Percentiles rank a stretch among this genome's conserved stretches.
phyloP scores from a whole-genome alignment of 2,797 vertebrate species.

The Tenualosa thibaudeaui region DNA sequence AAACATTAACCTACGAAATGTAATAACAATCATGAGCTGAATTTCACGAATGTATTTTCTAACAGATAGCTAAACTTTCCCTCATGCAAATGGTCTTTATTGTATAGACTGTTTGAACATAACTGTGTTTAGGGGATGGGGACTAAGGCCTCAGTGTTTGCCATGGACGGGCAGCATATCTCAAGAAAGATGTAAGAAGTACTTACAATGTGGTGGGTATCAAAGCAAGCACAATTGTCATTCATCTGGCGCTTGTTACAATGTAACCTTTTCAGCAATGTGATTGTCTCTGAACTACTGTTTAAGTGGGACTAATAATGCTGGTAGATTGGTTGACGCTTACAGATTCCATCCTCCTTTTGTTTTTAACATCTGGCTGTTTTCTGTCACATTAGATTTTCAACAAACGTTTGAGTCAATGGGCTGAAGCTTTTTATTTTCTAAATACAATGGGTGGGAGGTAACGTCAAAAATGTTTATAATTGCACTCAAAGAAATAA shows the following conservation, averaged over 20 bases:
- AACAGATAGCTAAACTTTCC: background rate
- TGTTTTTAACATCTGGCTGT: constrained; percentile 16
- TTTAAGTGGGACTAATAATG: background rate
- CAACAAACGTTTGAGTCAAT: background rate
- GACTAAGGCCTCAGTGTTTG: background rate
- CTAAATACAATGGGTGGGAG: constrained; percentile 25
- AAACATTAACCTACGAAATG: background rate
- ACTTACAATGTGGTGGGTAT: background rate
- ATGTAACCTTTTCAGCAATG: background rate
- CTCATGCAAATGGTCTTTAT: background rate
- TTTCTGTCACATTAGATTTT: background rate
- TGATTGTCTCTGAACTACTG: background rate
- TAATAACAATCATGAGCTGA: constrained; percentile 6
- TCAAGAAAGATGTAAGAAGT: background rate
- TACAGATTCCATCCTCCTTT: constrained; percentile 6
- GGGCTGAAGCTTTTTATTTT: constrained; percentile 14
- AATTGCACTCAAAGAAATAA: constrained; percentile 25
- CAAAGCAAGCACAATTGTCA: background rate
- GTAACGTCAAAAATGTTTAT: constrained; percentile 39
- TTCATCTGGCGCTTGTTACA: background rate
- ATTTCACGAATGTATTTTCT: background rate
- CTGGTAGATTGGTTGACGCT: background rate
- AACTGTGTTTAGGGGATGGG: background rate
- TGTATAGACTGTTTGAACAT: background rate
- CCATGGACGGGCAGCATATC: background rate